Conservation (phyloP, 2,113 vertebrate genomes). For the Rhinolophus ferrumequinum region DNA sequence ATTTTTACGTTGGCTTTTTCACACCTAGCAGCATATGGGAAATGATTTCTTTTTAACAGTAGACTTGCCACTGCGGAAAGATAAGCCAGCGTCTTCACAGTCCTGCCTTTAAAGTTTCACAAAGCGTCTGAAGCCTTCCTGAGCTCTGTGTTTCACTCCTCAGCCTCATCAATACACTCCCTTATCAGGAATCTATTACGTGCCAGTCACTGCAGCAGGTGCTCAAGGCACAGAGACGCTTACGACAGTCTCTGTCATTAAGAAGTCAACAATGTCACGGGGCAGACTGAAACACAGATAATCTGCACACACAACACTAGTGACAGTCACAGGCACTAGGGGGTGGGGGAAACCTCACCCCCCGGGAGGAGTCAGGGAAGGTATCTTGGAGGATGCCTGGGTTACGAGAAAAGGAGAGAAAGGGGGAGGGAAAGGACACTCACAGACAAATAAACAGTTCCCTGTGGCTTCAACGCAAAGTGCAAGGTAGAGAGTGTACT, state of each 20-base stretch:
- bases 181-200: background rate
- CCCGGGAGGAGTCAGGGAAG: background rate
- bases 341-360: background rate
- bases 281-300: background rate
- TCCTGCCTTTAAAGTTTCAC: background rate
- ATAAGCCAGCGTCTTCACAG: background rate
- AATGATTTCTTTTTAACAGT: slow-evolving; percentile 14
- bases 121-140: background rate
- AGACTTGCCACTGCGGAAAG: background rate
- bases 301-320: background rate
- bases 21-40: background rate
- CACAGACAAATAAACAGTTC: background rate
- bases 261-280: background rate
- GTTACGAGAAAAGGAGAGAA: background rate
- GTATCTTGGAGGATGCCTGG: background rate
- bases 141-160: background rate
- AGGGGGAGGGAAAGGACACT: background rate
- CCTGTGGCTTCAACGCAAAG: background rate
- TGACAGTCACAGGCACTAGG: background rate
- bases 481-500: background rate
- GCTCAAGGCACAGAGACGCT: background rate
- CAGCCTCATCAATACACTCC: background rate
- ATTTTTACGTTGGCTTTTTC: background rate
- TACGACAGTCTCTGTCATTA: background rate
- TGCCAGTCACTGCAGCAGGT: background rate